phyloP scores from a whole-genome alignment of 2,888 invertebrate genomes.

The Helleia helle region DNA sequence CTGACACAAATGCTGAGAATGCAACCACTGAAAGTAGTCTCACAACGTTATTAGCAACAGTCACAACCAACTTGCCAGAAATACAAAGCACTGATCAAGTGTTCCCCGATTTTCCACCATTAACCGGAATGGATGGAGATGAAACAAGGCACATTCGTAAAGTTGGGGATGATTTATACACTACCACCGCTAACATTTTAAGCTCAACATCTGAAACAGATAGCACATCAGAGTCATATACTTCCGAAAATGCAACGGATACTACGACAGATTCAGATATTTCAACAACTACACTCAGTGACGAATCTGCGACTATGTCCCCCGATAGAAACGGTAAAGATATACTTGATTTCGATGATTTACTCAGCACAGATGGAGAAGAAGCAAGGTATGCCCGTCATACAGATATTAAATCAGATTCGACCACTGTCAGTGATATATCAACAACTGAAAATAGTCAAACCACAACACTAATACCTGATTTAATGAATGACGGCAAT shows the following conservation, averaged over 20 bases:
- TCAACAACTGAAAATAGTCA: background rate
- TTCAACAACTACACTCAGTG: background rate
- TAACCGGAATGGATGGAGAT: constrained; percentile 2
- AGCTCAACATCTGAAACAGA: background rate
- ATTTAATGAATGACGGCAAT: no score
- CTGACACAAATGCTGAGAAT: background rate
- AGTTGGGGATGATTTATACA: background rate
- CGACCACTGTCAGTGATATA: background rate
- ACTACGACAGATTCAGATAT: background rate
- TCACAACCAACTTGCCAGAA: background rate
- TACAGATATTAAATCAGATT: background rate
- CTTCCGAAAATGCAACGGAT: background rate
- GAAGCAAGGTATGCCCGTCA: constrained; percentile 1
- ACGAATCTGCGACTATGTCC: background rate
- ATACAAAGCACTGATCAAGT: background rate
- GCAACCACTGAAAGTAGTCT: background rate
- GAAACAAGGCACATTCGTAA: constrained; percentile 8
- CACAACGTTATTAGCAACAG: no score
- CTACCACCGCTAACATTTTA: background rate
- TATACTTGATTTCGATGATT: constrained; percentile 7
- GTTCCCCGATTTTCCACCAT: constrained; percentile 1
- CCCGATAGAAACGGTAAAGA: constrained; percentile 8
- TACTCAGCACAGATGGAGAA: constrained; percentile 9
- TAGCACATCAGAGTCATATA: background rate
- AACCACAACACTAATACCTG: constrained; percentile 9